Evolutionary conservation across 2,797 vertebrate genomes (phyloP).

Genomic region (Pterois miles): DNA sequence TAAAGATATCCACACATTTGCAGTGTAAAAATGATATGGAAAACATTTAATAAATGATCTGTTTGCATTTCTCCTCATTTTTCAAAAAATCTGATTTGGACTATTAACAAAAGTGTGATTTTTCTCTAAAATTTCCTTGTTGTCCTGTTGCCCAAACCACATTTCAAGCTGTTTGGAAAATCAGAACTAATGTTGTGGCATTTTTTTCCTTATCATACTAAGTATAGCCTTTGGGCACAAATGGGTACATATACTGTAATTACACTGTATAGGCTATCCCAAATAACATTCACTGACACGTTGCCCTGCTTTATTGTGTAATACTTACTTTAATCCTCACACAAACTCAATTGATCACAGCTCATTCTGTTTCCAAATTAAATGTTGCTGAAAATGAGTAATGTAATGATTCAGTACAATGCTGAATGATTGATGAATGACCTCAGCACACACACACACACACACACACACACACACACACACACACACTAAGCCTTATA

Average conservation of each 20-base stretch:
- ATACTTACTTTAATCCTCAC: not conserved
- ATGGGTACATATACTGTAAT: not conserved
- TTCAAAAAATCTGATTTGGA: no score
- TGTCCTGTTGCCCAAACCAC: no score
- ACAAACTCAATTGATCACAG: not conserved
- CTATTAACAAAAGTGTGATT: no score
- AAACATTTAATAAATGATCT: no score
- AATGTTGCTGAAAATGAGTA: conserved; percentile 2
- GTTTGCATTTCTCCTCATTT: no score
- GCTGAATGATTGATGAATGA: conserved; percentile 9
- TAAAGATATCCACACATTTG: not conserved
- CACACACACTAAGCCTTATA: not conserved
- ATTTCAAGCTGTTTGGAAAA: no score
- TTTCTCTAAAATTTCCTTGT: no score
- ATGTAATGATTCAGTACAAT: not conserved
- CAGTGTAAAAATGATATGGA: no score
- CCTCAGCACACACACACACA: not conserved
- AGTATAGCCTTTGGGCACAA: no score
- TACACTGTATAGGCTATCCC: not conserved
- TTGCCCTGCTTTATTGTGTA: not conserved
- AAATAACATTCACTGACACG: not conserved
- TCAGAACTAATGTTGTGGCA: no score
- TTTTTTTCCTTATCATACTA: no score
- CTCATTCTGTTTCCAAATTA: conserved; percentile 4
- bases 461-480: no score